These are phyloP conservation scores for Platycheirus rosarum DNA, from an alignment of 2,888 invertebrate species.

Conservation along the genomic window DNA sequence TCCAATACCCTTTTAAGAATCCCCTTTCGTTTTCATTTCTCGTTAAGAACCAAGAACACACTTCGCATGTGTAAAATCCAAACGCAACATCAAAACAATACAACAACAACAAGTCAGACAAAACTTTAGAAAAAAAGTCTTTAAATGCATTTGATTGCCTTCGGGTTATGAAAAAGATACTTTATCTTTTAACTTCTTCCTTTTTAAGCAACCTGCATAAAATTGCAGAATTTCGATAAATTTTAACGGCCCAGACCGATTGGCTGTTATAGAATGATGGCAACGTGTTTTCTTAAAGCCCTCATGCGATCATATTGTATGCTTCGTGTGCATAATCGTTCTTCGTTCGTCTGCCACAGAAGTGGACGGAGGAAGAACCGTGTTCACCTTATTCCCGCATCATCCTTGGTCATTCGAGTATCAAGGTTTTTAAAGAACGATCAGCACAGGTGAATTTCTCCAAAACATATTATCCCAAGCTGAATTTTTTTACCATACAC, in stretches of 20 bases:
- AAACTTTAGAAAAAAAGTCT: neutral
- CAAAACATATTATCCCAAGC: neutral
- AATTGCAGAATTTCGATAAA: slow-evolving; percentile 8
- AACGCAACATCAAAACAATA: slow-evolving; percentile 2
- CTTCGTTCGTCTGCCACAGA: slow-evolving; percentile 2
- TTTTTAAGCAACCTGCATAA: slow-evolving; percentile 30
- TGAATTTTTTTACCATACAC: no score
- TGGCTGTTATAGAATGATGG: slow-evolving; percentile 14
- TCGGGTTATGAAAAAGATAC: slow-evolving; percentile 7
- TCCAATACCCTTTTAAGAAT: slow-evolving; percentile 52
- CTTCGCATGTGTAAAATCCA: slow-evolving; percentile 11
- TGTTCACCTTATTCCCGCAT: neutral
- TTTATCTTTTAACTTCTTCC: slow-evolving; percentile 4
- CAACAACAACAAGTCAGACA: slow-evolving; percentile 4
- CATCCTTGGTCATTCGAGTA: neutral
- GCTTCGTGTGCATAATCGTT: slow-evolving; percentile 21
- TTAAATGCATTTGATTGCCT: slow-evolving; percentile 26
- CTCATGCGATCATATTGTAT: neutral
- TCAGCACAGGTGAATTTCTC: slow-evolving; percentile 3
- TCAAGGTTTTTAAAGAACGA: neutral
- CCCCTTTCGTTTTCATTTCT: slow-evolving; percentile 66
- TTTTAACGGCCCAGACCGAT: neutral
- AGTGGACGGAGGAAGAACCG: no score
- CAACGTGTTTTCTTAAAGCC: slow-evolving; percentile 11
- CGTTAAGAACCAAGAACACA: slow-evolving; percentile 12